Conservation (phyloP, 2,113 vertebrate genomes). For the Perca flavescens region DNA sequence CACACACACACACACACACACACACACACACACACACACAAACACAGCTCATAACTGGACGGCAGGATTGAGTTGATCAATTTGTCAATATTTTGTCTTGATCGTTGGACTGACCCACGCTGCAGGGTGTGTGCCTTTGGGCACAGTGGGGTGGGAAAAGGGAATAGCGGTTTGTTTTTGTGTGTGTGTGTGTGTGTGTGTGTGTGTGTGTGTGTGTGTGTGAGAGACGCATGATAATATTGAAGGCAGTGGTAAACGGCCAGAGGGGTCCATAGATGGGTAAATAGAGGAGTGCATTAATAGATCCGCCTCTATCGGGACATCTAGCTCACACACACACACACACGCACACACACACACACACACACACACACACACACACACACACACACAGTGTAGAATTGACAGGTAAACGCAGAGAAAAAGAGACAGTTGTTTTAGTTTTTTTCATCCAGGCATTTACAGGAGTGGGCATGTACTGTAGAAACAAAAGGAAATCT, state of each 20-base stretch:
- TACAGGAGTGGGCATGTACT: neutral
- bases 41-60: too few relatives aligned
- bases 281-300: conserved; percentile 25
- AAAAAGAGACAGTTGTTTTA: conserved; percentile 29
- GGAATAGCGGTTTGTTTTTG: conserved; percentile 1
- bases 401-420: conserved; percentile 35
- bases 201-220: conserved; percentile 20
- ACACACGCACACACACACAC: conserved; percentile 30
- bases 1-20: neutral
- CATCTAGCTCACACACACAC: conserved; percentile 10
- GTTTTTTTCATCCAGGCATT: conserved; percentile 36
- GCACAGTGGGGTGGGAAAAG: neutral
- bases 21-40: too few relatives aligned
- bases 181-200: conserved; percentile 30
- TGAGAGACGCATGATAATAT: conserved; percentile 22
- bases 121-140: conserved; percentile 35
- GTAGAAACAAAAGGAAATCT: conserved; percentile 34
- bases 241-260: conserved; percentile 38
- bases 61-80: conserved; percentile 69
- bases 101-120: conserved; percentile 56
- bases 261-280: conserved; percentile 41
- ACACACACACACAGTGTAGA: conserved; percentile 15
- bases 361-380: conserved; percentile 15
- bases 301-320: conserved; percentile 37
- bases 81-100: conserved; percentile 71